These are phyloP conservation scores for Spodoptera picta DNA, from an alignment of 2,888 invertebrate genomes.

Conservation along the genomic window DNA sequence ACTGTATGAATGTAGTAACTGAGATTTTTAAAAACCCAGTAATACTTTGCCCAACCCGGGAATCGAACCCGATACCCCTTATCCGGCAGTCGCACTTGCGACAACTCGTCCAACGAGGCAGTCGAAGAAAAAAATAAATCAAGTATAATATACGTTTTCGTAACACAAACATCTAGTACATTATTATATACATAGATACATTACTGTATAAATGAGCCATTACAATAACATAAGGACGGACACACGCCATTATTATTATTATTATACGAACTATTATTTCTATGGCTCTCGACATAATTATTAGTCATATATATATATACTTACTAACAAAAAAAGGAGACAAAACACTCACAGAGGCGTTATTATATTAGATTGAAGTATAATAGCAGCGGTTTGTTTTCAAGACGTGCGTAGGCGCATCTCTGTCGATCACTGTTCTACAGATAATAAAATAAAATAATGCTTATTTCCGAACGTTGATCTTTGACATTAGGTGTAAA, in stretches of 20 bases:
- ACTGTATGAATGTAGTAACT: no score
- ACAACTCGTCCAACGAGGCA: no score
- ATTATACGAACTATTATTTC: slow-evolving; percentile 53
- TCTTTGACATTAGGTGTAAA: slow-evolving; percentile 65
- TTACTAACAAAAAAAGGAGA: slow-evolving; percentile 66
- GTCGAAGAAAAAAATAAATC: no score
- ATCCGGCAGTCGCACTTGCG: no score
- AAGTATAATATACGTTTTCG: slow-evolving; percentile 12
- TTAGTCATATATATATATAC: slow-evolving; percentile 50
- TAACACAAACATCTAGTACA: slow-evolving; percentile 11
- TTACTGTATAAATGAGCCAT: slow-evolving; percentile 46
- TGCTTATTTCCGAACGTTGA: slow-evolving; percentile 62
- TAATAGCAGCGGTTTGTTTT: slow-evolving; percentile 72
- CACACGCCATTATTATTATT: slow-evolving; percentile 50
- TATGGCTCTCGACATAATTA: slow-evolving; percentile 56
- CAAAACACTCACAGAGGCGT: slow-evolving; percentile 72
- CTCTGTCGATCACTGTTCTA: slow-evolving; percentile 58
- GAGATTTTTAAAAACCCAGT: no score
- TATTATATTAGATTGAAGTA: slow-evolving; percentile 77
- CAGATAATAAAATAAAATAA: slow-evolving; percentile 53
- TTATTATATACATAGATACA: not conserved
- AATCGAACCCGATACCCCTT: no score
- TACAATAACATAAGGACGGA: slow-evolving; percentile 49
- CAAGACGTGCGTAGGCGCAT: slow-evolving; percentile 67
- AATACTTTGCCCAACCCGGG: no score